Base-by-base conservation (phyloP, 2,797 vertebrate genomes). In the Thripadectes ignobilis region DNA sequence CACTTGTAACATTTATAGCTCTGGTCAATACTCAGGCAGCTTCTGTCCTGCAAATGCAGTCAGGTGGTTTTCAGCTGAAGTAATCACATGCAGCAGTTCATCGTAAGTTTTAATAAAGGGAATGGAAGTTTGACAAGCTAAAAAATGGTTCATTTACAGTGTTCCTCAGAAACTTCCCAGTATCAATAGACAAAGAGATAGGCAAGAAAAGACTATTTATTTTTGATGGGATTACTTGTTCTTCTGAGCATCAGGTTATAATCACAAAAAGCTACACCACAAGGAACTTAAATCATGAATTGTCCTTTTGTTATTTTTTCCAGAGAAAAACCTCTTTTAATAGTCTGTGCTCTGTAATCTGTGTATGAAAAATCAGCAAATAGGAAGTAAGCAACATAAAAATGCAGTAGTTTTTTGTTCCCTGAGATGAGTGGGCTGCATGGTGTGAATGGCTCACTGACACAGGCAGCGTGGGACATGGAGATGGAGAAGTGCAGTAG, bases 41-140 rank as follows among this genome's bases (percentile, higher is more conserved):
- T 92, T 76, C 66, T 92, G 55, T 24, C 59, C 27, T 63, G 46
- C 34, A 78, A 75, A 45, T 6, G 6, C 29, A 84, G 15, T 27
- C 59, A 26, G n/a, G 19, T 18, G 82, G 29, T n/a, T 92, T 86
- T 39, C n/a, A 69, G 73, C 41, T 86, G 45, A 51, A 76, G 30
- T 55, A 39, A 85, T 65, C 69, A 19, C n/a, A 16, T 8, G 20
- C 19, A 84, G 54, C 51, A 84, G 76, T 69, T 76, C 73, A 87
- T 89, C 9, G 68, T 65, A 4, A 36, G 63, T 95, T 95, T 92
- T 82, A 93, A 93, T 85, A 81, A 86, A 63, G 26, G 17, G 27
- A 86, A 79, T 43, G 55, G 39, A 92, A 87, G 13, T 62, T 45
- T 74, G 71, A 81, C 71, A 82, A 67, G 39, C n/a, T 52, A 54